A percentile compares a stretch with the other conserved stretches of the same genome.
Evolutionary conservation across 2,113 vertebrate species (phyloP).

Genomic region (Lophius piscatorius): DNA sequence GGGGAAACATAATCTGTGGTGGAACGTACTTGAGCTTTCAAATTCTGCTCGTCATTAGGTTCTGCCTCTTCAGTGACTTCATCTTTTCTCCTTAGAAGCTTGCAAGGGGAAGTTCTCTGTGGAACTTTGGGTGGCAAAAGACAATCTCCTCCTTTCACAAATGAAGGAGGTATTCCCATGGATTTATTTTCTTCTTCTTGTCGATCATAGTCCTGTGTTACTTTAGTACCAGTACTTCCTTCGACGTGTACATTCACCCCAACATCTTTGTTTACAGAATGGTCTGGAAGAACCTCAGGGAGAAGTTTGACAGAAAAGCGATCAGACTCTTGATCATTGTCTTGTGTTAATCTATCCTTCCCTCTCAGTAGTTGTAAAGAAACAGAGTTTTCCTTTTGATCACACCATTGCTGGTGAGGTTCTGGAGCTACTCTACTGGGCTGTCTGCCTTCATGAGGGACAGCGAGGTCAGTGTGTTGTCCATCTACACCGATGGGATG

Average conservation of each 20-base stretch:
- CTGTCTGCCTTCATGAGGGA: slow-evolving; percentile 40
- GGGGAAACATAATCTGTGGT: too few species aligned
- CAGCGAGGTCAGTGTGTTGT: slow-evolving; percentile 13
- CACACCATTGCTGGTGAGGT: slow-evolving; percentile 17
- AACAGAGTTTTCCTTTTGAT: slow-evolving; percentile 12
- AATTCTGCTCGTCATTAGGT: slow-evolving; percentile 10
- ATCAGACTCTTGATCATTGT: slow-evolving; percentile 21
- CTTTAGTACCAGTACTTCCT: slow-evolving; percentile 8
- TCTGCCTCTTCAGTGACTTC: neutral
- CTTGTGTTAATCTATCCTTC: slow-evolving; percentile 50
- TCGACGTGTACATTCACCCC: slow-evolving; percentile 3
- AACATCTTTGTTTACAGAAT: slow-evolving; percentile 2
- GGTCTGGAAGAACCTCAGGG: slow-evolving; percentile 4
- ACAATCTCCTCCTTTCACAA: slow-evolving; percentile 40
- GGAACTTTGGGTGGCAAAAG: slow-evolving; percentile 32
- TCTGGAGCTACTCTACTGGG: slow-evolving; percentile 26
- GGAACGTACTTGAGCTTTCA: slow-evolving; percentile 11
- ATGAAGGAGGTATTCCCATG: slow-evolving; percentile 25
- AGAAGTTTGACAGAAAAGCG: neutral
- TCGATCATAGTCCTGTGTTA: neutral
- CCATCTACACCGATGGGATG: slow-evolving; percentile 7
- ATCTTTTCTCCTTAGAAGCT: slow-evolving; percentile 33
- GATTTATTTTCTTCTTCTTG: slow-evolving; percentile 11
- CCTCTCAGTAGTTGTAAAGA: slow-evolving; percentile 45
- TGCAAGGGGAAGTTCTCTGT: slow-evolving; percentile 8